These are phyloP conservation scores for Drosophila nikananu DNA, from an alignment of 1,140 invertebrate genomes.

Conservation along the genomic window DNA sequence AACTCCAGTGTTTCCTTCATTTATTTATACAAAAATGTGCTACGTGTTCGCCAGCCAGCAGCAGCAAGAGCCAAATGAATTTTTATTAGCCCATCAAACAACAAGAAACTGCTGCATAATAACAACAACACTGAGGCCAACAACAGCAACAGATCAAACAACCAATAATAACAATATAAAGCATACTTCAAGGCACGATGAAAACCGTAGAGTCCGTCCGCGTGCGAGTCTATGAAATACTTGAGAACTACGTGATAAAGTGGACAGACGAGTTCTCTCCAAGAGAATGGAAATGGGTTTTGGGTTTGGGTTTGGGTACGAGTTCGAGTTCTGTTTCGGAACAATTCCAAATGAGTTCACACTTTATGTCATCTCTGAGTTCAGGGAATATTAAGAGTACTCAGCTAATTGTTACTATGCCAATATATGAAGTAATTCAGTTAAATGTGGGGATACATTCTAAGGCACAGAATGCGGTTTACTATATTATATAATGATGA, in stretches of 20 bases:
- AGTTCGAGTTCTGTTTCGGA: not conserved
- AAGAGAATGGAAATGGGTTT: constrained; percentile 21
- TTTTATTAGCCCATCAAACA: constrained; percentile 78
- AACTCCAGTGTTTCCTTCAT: not conserved
- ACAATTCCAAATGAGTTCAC: constrained; percentile 51
- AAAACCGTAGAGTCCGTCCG: constrained; percentile 34
- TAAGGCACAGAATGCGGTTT: not conserved
- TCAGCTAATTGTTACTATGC: constrained; percentile 12
- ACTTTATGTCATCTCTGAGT: constrained; percentile 23
- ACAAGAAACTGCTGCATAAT: constrained; percentile 78
- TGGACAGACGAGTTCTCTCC: constrained; percentile 58
- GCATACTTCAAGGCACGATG: constrained; percentile 58
- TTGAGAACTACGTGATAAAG: constrained; percentile 77
- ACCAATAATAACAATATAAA: constrained; percentile 66
- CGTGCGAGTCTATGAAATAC: constrained; percentile 44
- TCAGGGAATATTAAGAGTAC: not conserved
- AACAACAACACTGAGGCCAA: constrained; percentile 62
- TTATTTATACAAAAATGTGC: constrained; percentile 20
- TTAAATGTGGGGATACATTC: not conserved
- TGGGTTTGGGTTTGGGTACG: not conserved
- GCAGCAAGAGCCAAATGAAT: constrained; percentile 58
- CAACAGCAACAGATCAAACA: constrained; percentile 61
- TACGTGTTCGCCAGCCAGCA: constrained; percentile 18
- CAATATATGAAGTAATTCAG: not conserved
- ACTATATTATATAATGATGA: not conserved